Base-by-base conservation (phyloP, 2,888 invertebrate species). In the Euplagia quadripunctaria region DNA sequence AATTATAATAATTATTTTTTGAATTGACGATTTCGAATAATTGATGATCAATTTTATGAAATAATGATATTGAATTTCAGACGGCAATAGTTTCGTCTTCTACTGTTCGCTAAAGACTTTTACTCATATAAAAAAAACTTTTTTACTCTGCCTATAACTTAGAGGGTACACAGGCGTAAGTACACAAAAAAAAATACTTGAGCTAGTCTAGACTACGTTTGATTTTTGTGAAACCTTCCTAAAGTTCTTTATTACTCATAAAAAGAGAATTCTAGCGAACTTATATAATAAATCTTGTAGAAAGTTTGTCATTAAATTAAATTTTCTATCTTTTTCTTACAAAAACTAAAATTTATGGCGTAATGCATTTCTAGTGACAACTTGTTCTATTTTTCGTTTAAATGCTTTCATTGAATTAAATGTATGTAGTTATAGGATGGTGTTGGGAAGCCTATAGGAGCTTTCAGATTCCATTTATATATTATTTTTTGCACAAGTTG, bases 281-380 rank as follows among this genome's bases (percentile, higher is more conserved):
- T 69, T 67, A 63, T 63, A 63, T 51, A 63, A 58, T 73, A 73
- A 73, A 73, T 73, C 70, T 65, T 49, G 20, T 31, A 42, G 14
- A 73, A 73, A 73, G 69, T 73, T 73, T 49, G 66, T 65, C 65
- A 49, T 73, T 70, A 73, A 73, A 73, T 70, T 70, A 70, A 73
- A 73, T 65, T 64, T 73, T 66, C 73, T 69, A 70, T 70, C 68
- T 69, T 73, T 61, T 68, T 68, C 68, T 68, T 61, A 20, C 51
- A 51, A 73, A 70, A 61, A 73, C 49, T 55, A 42, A 31, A 66
- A 73, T 70, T 73, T 65, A 73, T 65, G n/a, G 49, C 73, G 46
- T 69, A 73, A 65, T 73, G 73, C 73, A 70, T 73, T 69, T 66
- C 65, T 70, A 66, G 64, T 17, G 72, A 72, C 68, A 72, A 42